phyloP scores from a whole-genome alignment of 1,140 invertebrate species.

The Drosophila triauraria region DNA sequence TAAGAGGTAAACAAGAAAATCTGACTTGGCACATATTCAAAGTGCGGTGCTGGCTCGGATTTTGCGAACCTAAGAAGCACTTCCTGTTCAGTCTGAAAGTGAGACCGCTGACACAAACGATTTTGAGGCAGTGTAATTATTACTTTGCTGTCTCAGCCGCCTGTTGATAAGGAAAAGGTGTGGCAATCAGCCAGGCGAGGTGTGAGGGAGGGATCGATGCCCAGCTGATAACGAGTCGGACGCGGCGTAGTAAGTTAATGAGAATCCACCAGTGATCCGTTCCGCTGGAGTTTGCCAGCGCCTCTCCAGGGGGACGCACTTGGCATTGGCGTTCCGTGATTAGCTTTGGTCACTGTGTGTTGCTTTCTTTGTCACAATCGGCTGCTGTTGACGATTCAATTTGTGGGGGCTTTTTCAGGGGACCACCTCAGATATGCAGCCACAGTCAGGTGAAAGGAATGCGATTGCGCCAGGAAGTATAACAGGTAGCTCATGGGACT shows the following conservation, averaged over 20 bases:
- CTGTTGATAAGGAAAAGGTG: slow-evolving; percentile 61
- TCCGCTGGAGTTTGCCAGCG: slow-evolving; percentile 11
- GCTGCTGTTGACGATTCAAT: slow-evolving; percentile 10
- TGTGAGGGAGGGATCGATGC: slow-evolving; percentile 28
- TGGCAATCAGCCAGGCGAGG: slow-evolving; percentile 39
- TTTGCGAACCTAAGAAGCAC: slow-evolving; percentile 30
- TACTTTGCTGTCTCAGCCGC: background rate
- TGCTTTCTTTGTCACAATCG: slow-evolving; percentile 47
- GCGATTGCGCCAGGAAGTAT: slow-evolving; percentile 27
- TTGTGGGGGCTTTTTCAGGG: background rate
- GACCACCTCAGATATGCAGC: background rate
- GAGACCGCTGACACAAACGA: slow-evolving; percentile 12
- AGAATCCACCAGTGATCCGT: slow-evolving; percentile 7
- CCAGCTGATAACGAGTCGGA: slow-evolving; percentile 8
- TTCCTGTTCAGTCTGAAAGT: slow-evolving; percentile 22
- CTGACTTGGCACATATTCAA: slow-evolving; percentile 29
- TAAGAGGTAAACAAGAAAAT: slow-evolving; percentile 21
- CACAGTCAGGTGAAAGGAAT: slow-evolving; percentile 20
- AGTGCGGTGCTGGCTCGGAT: background rate
- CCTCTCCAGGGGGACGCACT: slow-evolving; percentile 9
- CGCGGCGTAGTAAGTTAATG: slow-evolving; percentile 14
- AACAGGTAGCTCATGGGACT: slow-evolving; percentile 3
- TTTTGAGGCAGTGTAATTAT: background rate
- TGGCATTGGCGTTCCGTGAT: slow-evolving; percentile 48
- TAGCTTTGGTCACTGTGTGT: slow-evolving; percentile 29